Percentiles rank a stretch among this genome's conserved stretches.
phyloP scores from a whole-genome alignment of 2,888 invertebrate species.

The Epirrhoe tristata region DNA sequence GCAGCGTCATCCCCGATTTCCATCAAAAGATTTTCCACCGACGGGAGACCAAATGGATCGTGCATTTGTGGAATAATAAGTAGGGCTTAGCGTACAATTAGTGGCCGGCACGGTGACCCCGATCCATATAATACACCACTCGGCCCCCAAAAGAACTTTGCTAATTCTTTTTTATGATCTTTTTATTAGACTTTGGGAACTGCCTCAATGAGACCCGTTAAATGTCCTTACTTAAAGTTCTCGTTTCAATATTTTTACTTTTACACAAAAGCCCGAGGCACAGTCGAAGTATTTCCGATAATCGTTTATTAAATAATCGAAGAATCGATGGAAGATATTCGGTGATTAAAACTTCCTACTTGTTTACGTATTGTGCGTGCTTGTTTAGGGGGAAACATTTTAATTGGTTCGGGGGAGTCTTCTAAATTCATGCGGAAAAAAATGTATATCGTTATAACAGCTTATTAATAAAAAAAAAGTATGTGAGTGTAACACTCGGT shows the following conservation, averaged over 20 bases:
- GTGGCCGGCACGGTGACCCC: conserved; percentile 46
- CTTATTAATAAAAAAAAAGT: too few species aligned
- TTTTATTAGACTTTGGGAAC: conserved; percentile 77
- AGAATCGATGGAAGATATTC: conserved; percentile 58
- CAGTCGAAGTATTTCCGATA: conserved; percentile 65
- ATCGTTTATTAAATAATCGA: conserved; percentile 70
- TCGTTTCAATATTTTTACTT: conserved; percentile 69
- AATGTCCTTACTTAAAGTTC: conserved; percentile 71
- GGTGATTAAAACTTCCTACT: conserved; percentile 63
- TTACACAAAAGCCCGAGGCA: conserved; percentile 24
- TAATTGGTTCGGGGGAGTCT: conserved; percentile 26
- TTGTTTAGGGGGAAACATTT: conserved; percentile 28
- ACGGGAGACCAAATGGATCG: conserved; percentile 53
- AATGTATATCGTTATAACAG: not conserved
- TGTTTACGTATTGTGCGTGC: conserved; percentile 30
- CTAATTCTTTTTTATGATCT: conserved; percentile 74
- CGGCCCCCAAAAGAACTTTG: conserved; percentile 54
- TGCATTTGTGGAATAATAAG: conserved; percentile 70
- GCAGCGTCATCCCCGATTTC: conserved; percentile 36
- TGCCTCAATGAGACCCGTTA: conserved; percentile 75
- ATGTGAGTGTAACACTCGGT: too few species aligned
- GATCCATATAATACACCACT: conserved; percentile 52
- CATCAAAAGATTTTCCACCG: conserved; percentile 36
- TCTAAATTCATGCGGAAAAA: conserved; percentile 8
- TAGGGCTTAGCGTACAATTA: conserved; percentile 73